These are phyloP conservation scores for Glyphotaelius pellucidus DNA, from an alignment of 2,888 invertebrate genomes.

Conservation along the genomic window DNA sequence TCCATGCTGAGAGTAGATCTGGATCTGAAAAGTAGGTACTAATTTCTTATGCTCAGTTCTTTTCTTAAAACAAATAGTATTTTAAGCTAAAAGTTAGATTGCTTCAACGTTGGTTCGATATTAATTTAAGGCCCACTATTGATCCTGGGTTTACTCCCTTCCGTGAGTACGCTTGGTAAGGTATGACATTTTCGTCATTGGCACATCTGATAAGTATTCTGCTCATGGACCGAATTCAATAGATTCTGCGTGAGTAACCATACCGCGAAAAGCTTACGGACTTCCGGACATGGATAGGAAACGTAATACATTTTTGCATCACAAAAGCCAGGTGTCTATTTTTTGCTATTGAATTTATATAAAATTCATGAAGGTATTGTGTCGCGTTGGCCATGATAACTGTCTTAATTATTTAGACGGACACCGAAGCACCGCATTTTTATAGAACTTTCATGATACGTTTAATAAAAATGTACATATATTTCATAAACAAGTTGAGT, in stretches of 20 bases:
- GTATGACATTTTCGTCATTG: not conserved
- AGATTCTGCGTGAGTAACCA: not conserved
- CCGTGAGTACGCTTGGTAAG: not conserved
- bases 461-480: not conserved
- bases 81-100: not conserved
- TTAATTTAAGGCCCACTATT: not conserved
- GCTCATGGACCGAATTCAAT: not conserved
- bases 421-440: not conserved
- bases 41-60: no score
- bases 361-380: not conserved
- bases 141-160: not conserved
- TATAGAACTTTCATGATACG: not conserved
- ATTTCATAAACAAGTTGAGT: no score
- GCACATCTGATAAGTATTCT: not conserved
- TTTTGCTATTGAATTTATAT: not conserved
- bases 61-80: no score
- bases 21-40: no score
- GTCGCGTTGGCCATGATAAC: not conserved
- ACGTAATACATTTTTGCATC: not conserved
- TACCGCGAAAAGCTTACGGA: constrained; percentile 28
- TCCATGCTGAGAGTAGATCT: not conserved
- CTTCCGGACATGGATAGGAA: not conserved
- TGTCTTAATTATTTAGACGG: not conserved
- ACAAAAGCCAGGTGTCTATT: constrained; percentile 29
- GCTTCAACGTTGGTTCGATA: not conserved